Base-by-base conservation (phyloP, 2,888 invertebrate species). In the Spodoptera exigua region DNA sequence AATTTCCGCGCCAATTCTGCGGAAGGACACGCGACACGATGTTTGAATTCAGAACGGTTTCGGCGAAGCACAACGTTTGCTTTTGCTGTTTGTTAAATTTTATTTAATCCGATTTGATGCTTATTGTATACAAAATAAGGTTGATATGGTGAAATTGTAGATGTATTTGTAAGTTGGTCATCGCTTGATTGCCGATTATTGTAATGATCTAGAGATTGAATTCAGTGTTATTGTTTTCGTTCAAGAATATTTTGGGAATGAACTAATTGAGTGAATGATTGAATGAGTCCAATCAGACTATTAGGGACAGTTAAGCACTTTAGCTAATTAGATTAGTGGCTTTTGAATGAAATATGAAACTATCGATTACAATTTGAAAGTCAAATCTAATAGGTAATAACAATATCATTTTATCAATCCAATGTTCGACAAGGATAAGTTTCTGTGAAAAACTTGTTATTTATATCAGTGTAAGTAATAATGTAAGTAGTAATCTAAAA, bases 1-100 rank as follows among this genome's bases (percentile, higher is more conserved):
- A 93, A 93, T 93, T 92, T 93, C 93, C 93, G 91, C 89, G 89
- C 90, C 89, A 87, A 88, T 92, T 93, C 92, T 86, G 88, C 88
- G 86, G 91, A 92, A 91, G 90, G 91, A 91, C 91, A 93, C 88
- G 84, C 89, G 92, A 93, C 85, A 89, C 84, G 85, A 91, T 93
- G 93, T 93, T 93, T 91, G 90, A 89, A 89, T 90, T 90, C 87
- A 87, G 90, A 90, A 91, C 86, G 87, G 86, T 90, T 93, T 93
- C 93, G 89, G 86, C 81, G 92, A 92, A 93, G 71, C 62, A 58
- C 74, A 59, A 66, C 74, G 69, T 76, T 76, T 67, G 64, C 71
- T 69, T 74, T 72, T 73, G 70, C 71, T 60, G 76, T 64, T 76
- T 48, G 70, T 66, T 55, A 78, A 76, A 73, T 64, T 48, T 32